A percentile compares a stretch with the other conserved stretches of the same genome.
These are phyloP conservation scores for Odontamblyopus lacepedii DNA, from an alignment of 2,797 vertebrate genomes.

Conservation along the genomic window DNA sequence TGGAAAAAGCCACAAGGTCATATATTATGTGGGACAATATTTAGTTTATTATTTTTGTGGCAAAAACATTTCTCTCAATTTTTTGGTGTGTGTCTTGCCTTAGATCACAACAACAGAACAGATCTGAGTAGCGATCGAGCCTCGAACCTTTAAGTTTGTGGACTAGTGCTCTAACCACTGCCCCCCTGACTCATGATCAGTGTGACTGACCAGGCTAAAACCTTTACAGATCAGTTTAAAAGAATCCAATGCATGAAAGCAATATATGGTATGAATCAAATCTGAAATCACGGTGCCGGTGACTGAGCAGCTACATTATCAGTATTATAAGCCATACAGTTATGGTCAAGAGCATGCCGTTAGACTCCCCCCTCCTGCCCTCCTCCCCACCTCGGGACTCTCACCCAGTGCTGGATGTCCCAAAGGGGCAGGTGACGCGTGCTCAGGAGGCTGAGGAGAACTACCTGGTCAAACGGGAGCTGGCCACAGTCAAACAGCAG, in stretches of 20 bases:
- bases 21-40: no score
- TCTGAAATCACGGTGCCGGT: slow-evolving; percentile 25
- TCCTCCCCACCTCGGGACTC: slow-evolving; percentile 45
- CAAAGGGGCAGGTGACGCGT: slow-evolving; percentile 99
- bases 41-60: no score
- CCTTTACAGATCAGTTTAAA: neutral
- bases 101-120: no score
- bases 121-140: no score
- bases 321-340: neutral
- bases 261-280: slow-evolving; percentile 17
- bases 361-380: slow-evolving; percentile 44
- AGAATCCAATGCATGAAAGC: slow-evolving; percentile 51
- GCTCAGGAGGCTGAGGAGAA: slow-evolving; percentile 99
- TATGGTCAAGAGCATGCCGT: slow-evolving; percentile 54
- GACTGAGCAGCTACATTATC: neutral
- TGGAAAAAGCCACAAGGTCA: no score
- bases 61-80: no score
- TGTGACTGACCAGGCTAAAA: slow-evolving; percentile 3
- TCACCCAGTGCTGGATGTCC: slow-evolving; percentile 69
- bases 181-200: neutral
- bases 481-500: slow-evolving; percentile 97
- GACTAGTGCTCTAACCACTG: no score
- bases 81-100: no score
- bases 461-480: slow-evolving; percentile 99
- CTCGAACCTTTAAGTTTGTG: no score